Base-by-base conservation (phyloP, 2,113 vertebrate genomes). In the Stercorarius parasiticus region DNA sequence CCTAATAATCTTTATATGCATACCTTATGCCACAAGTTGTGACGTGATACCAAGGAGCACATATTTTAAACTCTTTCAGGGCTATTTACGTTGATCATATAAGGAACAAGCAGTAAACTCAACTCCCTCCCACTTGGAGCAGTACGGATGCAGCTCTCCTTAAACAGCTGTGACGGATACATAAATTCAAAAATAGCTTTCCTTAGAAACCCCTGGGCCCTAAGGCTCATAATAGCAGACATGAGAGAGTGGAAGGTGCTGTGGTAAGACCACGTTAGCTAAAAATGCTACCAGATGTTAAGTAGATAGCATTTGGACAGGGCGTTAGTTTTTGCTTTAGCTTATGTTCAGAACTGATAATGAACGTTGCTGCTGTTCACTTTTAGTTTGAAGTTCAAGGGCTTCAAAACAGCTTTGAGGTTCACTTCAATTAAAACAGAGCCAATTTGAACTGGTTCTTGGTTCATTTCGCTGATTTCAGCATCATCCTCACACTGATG, bases 281-380 rank as follows among this genome's bases (percentile, higher is more conserved):
- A 49, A 72, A 89, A 93, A 25, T 82, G 47, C n/a, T 64, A 81
- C 50, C 83, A 84, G 55, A 83, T 23, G 8, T 86, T 91, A 66
- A 86, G 22, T 6, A 79, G 61, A 74, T 4, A 66, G 15, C 34
- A 78, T 27, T 79, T 62, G 61, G 47, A 59, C 14, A 52, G 38
- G n/a, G n/a, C 0, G 0, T 21, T 56, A 38, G 10, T 15, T 78
- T 88, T 81, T 45, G 38, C 16, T n/a, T 78, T 73, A 86, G 29
- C 18, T 16, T 65, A 38, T 62, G 50, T 73, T 92, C 93, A 81
- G 36, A 80, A 88, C 19, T 92, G 91, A 86, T 90, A 90, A 90
- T 5, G 5, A 40, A 80, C 69, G 15, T 40, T 69, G 56, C 65
- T 89, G 49, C 34, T 58, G 16, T 36, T 93, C 18, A 26, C 40